phyloP scores from a whole-genome alignment of 1,140 invertebrate species.

The Drosophila kohkoa region DNA sequence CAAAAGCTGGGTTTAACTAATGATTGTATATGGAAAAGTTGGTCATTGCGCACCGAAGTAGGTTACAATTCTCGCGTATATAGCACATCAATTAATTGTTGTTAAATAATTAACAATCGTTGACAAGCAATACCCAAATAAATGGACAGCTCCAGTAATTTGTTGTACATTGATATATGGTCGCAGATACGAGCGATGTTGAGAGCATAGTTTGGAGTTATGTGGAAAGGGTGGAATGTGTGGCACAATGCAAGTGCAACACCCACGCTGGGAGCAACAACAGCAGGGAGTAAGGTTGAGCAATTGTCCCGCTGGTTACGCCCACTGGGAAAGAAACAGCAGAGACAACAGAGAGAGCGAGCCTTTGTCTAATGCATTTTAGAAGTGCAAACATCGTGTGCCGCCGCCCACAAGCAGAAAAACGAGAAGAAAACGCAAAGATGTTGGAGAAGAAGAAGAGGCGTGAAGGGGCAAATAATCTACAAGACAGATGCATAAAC shows the following conservation, averaged over 20 bases:
- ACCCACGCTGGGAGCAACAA: constrained; percentile 13
- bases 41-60: constrained; percentile 14
- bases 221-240: no score
- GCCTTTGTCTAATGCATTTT: constrained; percentile 55
- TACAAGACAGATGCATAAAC: constrained; percentile 69
- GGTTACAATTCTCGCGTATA: constrained; percentile 11
- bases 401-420: constrained; percentile 13
- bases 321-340: not conserved
- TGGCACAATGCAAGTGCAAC: constrained; percentile 57
- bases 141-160: constrained; percentile 25
- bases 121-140: constrained; percentile 22
- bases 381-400: constrained; percentile 39
- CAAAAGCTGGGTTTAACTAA: not conserved
- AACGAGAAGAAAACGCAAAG: no score
- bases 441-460: not conserved
- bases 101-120: constrained; percentile 39
- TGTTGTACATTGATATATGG: constrained; percentile 71
- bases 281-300: constrained; percentile 42
- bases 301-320: constrained; percentile 41
- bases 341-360: constrained; percentile 13
- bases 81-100: constrained; percentile 30
- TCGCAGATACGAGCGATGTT: constrained; percentile 8
- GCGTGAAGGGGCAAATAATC: constrained; percentile 50
- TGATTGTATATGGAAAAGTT: not conserved
- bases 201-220: constrained; percentile 1